Base-by-base conservation (phyloP, 2,888 invertebrate genomes). In the Linyphia triangularis region DNA sequence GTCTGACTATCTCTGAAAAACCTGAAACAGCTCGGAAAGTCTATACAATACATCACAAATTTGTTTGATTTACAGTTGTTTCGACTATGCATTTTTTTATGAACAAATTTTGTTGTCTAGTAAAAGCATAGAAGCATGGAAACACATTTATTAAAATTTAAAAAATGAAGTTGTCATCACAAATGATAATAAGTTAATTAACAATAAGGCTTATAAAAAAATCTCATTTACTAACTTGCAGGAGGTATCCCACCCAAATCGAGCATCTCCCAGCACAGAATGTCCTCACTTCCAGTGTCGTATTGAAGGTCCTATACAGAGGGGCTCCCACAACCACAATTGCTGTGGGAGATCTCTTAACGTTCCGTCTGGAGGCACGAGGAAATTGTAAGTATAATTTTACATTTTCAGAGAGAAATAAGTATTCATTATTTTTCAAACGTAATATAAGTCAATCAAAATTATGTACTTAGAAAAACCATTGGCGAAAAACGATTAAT, bases 191-290 rank as follows among this genome's bases (percentile, higher is more conserved):
- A 7, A 9, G 2, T 0, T 37, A 37, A 10, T 5, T 37, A 10
- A 0, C 22, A 9, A 7, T 16, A 69, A 22, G 19, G 19, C 16
- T 28, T 28, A 28, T 28, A 28, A 19, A 16, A 13, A 7, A 10
- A 28, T 6, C 9, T 43, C 7, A 13, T 30, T 75, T n/a, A 28
- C 33, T 77, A 2, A n/a, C n/a, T 81, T 85, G n/a, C 75, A 91
- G 91, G 24, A 85, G 97, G 91, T 97, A 97, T 92, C 97, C 97
- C 0, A 97, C 97, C 90, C 97, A 97, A 13, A 97, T 98, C 83
- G 97, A 97, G 93, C 97, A 97, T 92, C 93, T 98, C 6, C 97
- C 97, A 24, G 97, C 97, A 16, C 97, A 97, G 92, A 97, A 97
- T 91, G 96, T 97, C 0, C 93, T 98, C 51, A 97, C 97, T 92